Evolutionary conservation across 2,113 vertebrate species (phyloP), one percentile per base, ranked within the genome.

Genomic region (Macquaria ambigua): DNA sequence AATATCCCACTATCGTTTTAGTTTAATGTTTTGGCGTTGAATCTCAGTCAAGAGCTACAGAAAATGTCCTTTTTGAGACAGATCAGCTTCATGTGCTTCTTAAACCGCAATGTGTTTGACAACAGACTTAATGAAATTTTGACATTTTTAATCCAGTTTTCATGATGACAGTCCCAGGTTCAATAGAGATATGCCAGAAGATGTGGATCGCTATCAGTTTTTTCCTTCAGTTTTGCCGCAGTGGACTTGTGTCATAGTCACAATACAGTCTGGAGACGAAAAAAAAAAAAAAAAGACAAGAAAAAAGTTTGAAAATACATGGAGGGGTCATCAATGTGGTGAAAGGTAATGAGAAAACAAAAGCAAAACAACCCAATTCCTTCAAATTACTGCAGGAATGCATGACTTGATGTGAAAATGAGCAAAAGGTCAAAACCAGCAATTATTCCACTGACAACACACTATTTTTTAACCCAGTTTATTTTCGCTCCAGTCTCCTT

Each of bases 311-410:
- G 4, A 37, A 14, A 37, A 79, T 71, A 64, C 37, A 82, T 43
- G 28, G 11, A 79, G 34, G 37, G 67, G 59, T 87, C 78, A 39
- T 56, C 31, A 70, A 31, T 69, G 76, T 74, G 84, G 41, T 83
- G 81, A 87, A 81, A 82, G 34, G 74, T 62, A 68, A 66, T 43
- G 10, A 58, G 67, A 82, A 87, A 92, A 82, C 63, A 84, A 87
- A 87, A 85, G 77, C 55, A 88, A 91, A 91, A 87, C 81, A 90
- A 85, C 74, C 28, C 61, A 90, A 90, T 91, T 62, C 50, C 64
- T 80, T 81, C 15, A 43, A 59, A 77, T 84, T 79, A 72, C 77
- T 55, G 28, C 67, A 84, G 84, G 88, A 93, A 90, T 83, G 58
- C 74, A 74, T 62, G 82, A 52, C 73, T 64, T 63, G 76, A 85